Conservation (phyloP, 2,797 vertebrate species). For the Semotilus atromaculatus region DNA sequence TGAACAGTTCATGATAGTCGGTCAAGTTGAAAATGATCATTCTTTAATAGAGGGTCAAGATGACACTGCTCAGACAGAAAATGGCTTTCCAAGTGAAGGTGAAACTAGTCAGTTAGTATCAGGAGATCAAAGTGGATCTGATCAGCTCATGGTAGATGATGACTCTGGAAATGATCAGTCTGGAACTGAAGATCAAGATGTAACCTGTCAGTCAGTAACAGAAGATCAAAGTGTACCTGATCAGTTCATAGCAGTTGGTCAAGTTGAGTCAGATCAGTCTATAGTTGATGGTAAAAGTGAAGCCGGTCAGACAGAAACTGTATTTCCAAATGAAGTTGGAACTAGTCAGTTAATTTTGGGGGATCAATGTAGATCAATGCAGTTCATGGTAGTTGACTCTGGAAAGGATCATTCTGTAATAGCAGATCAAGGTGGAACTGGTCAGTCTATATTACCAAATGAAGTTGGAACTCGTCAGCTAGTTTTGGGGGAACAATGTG, state of each 20-base stretch:
- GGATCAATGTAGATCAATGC: conserved; percentile 12
- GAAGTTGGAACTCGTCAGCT: background rate
- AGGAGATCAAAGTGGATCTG: background rate
- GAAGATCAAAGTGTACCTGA: conserved; percentile 43
- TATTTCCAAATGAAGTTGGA: conserved; percentile 10
- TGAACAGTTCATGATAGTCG: background rate
- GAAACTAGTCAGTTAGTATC: background rate
- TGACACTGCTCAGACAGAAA: background rate
- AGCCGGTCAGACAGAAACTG: background rate
- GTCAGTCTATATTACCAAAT: conserved; percentile 9
- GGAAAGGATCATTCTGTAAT: conserved; percentile 8
- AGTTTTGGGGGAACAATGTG: background rate
- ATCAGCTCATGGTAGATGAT: background rate
- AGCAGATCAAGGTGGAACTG: background rate
- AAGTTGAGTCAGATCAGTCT: conserved; percentile 12
- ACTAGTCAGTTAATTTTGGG: conserved; percentile 10
- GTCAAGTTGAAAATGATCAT: conserved; percentile 5
- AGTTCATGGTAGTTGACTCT: conserved; percentile 34
- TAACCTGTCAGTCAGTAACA: conserved; percentile 18
- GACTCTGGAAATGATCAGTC: background rate
- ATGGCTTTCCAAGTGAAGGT: background rate
- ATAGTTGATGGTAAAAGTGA: conserved; percentile 11
- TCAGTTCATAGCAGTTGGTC: conserved; percentile 18
- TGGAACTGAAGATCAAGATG: background rate
- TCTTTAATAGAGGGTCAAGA: background rate